Base-by-base conservation (phyloP, 2,113 vertebrate genomes). In the Oostethus manadensis region DNA sequence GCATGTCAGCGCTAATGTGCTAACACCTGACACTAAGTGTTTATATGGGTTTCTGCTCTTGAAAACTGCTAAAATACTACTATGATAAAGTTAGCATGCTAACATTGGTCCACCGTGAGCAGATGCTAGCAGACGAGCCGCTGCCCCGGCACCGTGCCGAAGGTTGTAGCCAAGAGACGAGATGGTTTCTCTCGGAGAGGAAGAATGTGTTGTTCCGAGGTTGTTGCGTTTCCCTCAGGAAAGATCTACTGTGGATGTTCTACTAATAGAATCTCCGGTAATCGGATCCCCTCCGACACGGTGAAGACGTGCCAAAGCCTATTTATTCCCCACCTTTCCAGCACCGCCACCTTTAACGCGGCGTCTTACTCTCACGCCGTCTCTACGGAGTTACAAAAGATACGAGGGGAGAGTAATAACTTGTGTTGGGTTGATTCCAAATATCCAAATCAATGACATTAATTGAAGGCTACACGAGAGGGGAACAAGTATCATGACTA, bases 201-300 rank as follows among this genome's bases (percentile, higher is more conserved):
- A 20, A 48, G 64, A 56, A 44, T 46, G 38, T 51, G 61, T 60
- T 55, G 45, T 62, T n/a, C 5, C n/a, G 46, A 59, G 65, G 21
- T 50, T 42, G 20, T 38, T 53, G 13, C 26, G 64, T 62, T 17
- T 65, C 56, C 60, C n/a, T 43, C 22, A 45, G 17, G 16, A 58
- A 42, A 60, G 56, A 23, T 47, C 40, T 43, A 16, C 26, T 1
- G 43, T 60, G 42, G 63, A 68, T 51, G 16, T 59, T 53, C 82
- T 85, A 82, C 67, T 73, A 85, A 83, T 85, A 82, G 29, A 57
- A 65, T 42, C 35, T 45, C 26, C 67, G 69, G 79, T 77, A 85
- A 87, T 60, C 57, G 61, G 80, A 89, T 61, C 65, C 58, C 11
- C 23, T 61, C 50, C 20, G 42, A 17, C 49, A 33, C 0, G 16